phyloP scores from a whole-genome alignment of 2,888 invertebrate species.

The Temnothorax rugatulus region DNA sequence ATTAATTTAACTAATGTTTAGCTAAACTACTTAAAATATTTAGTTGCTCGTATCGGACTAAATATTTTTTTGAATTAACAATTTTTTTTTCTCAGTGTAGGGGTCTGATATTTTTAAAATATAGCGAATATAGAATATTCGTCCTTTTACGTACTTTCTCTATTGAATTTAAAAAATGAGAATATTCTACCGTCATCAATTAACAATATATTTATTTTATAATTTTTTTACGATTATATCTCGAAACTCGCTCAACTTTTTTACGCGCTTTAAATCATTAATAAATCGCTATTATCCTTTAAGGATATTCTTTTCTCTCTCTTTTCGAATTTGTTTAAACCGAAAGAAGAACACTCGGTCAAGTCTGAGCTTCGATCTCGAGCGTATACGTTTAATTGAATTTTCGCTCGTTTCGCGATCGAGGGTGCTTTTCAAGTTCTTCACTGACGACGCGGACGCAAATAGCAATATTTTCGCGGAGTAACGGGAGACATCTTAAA shows the following conservation, averaged over 20 bases:
- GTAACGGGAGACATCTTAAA: slow-evolving; percentile 73
- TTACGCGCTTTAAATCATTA: not conserved
- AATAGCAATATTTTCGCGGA: slow-evolving; percentile 58
- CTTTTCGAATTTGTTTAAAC: slow-evolving; percentile 4
- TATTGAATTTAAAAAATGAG: not conserved
- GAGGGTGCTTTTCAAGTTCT: slow-evolving; percentile 56
- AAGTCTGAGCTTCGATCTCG: not conserved
- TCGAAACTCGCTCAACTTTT: not conserved
- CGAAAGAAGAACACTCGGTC: slow-evolving; percentile 41
- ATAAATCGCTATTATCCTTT: not conserved
- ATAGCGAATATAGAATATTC: not conserved
- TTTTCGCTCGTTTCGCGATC: slow-evolving; percentile 71
- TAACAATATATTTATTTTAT: not conserved
- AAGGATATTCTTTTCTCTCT: not conserved
- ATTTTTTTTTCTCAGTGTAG: not conserved
- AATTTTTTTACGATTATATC: not conserved
- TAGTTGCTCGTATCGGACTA: too few species aligned
- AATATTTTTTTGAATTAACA: too few species aligned
- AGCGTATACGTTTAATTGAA: slow-evolving; percentile 73
- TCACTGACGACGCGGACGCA: slow-evolving; percentile 55
- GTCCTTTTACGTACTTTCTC: not conserved
- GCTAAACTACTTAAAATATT: too few species aligned
- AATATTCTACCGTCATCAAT: not conserved
- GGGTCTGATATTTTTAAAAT: slow-evolving; percentile 20
- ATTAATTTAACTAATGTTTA: too few species aligned